Conservation (phyloP, 2,888 invertebrate species). For the Dysmachus trigonus region DNA sequence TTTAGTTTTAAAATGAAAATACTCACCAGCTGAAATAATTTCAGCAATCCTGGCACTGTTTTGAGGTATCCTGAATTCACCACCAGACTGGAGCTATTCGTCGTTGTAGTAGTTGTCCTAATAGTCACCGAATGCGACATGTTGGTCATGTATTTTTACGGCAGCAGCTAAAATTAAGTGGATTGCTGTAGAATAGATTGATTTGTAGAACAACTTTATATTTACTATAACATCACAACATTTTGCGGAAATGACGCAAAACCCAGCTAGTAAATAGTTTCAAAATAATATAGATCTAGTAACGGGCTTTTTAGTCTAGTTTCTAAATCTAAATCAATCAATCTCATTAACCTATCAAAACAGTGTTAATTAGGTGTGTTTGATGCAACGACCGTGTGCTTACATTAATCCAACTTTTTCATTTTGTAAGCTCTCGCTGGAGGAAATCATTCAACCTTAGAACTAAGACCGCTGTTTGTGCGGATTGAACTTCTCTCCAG, state of each 20-base stretch:
- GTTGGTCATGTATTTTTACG: slow-evolving; percentile 55
- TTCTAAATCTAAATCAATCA: background rate
- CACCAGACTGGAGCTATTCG: slow-evolving; percentile 78
- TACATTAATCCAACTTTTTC: background rate
- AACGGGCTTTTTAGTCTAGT: background rate
- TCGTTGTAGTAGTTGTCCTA: slow-evolving; percentile 83
- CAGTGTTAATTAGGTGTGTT: background rate
- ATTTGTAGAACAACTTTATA: background rate
- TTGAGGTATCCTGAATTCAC: slow-evolving; percentile 84
- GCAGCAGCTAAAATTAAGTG: background rate
- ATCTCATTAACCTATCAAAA: background rate
- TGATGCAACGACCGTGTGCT: background rate
- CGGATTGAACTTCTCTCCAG: background rate
- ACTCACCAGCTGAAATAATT: slow-evolving; percentile 80
- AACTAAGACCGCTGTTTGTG: background rate
- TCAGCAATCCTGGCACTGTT: slow-evolving; percentile 80
- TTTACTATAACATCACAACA: background rate
- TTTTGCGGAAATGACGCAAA: background rate
- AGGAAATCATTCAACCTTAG: background rate
- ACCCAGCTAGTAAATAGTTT: background rate
- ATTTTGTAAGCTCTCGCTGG: background rate
- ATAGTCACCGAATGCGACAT: slow-evolving; percentile 92
- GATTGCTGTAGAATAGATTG: background rate
- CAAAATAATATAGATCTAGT: background rate
- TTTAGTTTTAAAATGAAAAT: background rate